Evolutionary conservation across 2,888 invertebrate species (phyloP), one percentile per base, ranked within the genome.

Genomic region (Andrena flavipes): DNA sequence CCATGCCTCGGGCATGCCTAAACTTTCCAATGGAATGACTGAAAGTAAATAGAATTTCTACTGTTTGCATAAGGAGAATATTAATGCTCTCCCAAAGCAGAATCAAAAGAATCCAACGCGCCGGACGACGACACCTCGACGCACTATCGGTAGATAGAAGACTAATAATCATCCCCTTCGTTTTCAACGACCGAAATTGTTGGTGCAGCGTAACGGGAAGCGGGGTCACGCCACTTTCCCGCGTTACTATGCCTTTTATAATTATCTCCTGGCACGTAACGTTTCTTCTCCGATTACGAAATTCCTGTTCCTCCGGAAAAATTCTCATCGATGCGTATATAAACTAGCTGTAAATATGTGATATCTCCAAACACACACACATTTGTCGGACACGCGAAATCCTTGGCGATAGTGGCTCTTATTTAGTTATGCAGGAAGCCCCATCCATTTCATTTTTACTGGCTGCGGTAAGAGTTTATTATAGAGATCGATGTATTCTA

Each of bases 1-100:
- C 71, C 63, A 60, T 74, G 78, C 82, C 67, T 72, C 74, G 64
- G 42, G 71, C 80, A 77, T 70, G 75, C 72, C 65, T 80, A 71
- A 79, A 79, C 78, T 85, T 79, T 72, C 62, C 69, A 74, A 77
- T 29, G 48, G 71, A 78, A 78, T 60, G 69, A 81, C 78, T 82
- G 86, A 84, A 80, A 85, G 82, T 88, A 80, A 87, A 84, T 84
- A 84, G 59, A 82, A 76, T 84, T 88, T 80, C 33, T 83, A 87
- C 78, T 76, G 71, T 85, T 73, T 67, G 29, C 64, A 60, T 75
- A 81, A 67, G 23, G 62, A 77, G 54, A 63, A 76, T 77, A 42
- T 75, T 68, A 72, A 62, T 16, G 56, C 49, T 74, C 59, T 74
- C 71, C 60, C 49, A 67, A 42, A 63, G 63, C 26, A 60, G 67